These are phyloP conservation scores for Drosophila mojavensis DNA, from an alignment of 1,140 invertebrate genomes.

Conservation along the genomic window DNA sequence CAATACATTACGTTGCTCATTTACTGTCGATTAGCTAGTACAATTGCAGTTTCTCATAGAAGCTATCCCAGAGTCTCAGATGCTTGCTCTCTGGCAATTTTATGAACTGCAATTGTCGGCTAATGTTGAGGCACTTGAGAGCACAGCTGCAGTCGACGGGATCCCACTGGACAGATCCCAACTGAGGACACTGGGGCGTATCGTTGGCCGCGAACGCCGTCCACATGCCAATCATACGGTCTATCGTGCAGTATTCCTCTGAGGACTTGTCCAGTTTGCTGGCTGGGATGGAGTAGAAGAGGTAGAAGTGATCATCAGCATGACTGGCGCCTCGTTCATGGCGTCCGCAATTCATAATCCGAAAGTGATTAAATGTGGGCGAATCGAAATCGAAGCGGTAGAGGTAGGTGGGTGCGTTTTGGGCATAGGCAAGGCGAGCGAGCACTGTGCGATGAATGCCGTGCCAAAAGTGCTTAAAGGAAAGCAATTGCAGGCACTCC, in stretches of 20 bases:
- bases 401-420: conserved; percentile 80
- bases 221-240: conserved; percentile 80
- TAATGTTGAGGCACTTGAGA: conserved; percentile 82
- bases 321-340: conserved; percentile 84
- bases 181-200: conserved; percentile 62
- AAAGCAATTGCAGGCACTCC: conserved; percentile 62
- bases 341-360: conserved; percentile 75
- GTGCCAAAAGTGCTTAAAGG: conserved; percentile 78
- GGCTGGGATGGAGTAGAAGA: conserved; percentile 85
- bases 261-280: conserved; percentile 75
- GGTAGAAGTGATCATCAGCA: conserved; percentile 87
- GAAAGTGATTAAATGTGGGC: conserved; percentile 58
- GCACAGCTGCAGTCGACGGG: conserved; percentile 35
- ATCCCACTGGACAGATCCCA: conserved; percentile 47
- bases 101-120: conserved; percentile 61
- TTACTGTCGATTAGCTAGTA: background rate
- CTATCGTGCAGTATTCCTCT: conserved; percentile 74
- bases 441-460: conserved; percentile 69
- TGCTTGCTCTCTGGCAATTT: conserved; percentile 81
- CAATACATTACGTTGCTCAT: too few relatives aligned
- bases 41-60: conserved; percentile 58
- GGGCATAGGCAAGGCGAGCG: conserved; percentile 57
- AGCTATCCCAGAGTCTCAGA: conserved; percentile 82
- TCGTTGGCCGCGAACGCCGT: conserved; percentile 80
- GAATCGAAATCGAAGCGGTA: conserved; percentile 84